These are phyloP conservation scores for Microcebus lehilahytsara DNA, from an alignment of 2,113 vertebrate genomes.

Conservation along the genomic window DNA sequence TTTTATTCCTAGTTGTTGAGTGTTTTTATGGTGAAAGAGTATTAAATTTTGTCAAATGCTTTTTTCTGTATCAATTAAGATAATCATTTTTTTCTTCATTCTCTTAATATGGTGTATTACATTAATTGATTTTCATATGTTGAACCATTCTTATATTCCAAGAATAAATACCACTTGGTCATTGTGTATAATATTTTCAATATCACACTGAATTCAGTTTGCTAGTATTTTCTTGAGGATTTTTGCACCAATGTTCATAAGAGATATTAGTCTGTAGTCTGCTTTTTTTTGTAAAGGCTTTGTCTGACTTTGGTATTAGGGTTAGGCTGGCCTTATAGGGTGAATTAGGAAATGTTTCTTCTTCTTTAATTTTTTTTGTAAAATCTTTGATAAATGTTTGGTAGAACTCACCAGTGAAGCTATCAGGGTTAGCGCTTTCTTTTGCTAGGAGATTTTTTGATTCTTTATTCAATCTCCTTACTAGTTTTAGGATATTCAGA, in stretches of 20 bases:
- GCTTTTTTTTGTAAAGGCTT: not conserved
- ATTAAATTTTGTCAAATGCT: not conserved
- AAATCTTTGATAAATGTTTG: not conserved
- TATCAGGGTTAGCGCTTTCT: not conserved
- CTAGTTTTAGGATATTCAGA: not conserved
- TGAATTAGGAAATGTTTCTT: not conserved
- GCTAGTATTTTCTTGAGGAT: not conserved
- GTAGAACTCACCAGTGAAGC: not conserved
- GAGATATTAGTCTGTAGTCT: not conserved
- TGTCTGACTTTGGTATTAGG: not conserved
- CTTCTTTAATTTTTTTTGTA: not conserved
- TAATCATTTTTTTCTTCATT: not conserved
- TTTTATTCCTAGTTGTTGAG: not conserved
- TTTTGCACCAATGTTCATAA: not conserved
- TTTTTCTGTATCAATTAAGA: not conserved
- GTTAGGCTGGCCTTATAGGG: not conserved
- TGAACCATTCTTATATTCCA: not conserved
- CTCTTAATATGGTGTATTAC: not conserved
- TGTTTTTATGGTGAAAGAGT: not conserved
- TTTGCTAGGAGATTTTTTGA: not conserved
- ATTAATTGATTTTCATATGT: not conserved
- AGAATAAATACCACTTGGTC: not conserved
- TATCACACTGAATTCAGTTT: not conserved
- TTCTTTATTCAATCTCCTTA: not conserved
- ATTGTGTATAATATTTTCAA: not conserved